A percentile compares a stretch with the other conserved stretches of the same genome.
phyloP scores from a whole-genome alignment of 2,888 invertebrate species.

The Cryptocephalus primarius region DNA sequence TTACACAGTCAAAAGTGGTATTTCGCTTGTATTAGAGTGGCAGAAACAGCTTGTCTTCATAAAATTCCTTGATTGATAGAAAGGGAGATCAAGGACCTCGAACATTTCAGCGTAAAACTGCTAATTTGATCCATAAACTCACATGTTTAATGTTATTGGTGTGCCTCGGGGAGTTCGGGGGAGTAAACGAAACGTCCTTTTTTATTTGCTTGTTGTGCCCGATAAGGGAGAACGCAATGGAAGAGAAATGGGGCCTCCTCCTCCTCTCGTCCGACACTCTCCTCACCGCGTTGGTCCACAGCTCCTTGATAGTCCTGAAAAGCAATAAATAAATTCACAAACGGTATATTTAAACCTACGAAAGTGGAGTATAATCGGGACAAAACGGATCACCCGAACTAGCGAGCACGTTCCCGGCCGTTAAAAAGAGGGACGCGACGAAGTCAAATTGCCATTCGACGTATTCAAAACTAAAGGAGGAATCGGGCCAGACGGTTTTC shows the following conservation, averaged over 20 bases:
- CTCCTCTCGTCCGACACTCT: conserved; percentile 25
- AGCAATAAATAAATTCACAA: conserved; percentile 3
- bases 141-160: conserved; percentile 16
- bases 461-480: neutral
- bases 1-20: no score
- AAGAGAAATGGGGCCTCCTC: conserved; percentile 23
- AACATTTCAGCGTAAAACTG: no score
- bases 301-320: conserved; percentile 12
- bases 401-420: no score
- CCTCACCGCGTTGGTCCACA: conserved; percentile 29
- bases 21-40: no score
- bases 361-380: neutral
- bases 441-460: no score
- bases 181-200: conserved; percentile 18
- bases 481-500: neutral
- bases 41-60: no score
- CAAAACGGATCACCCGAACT: neutral
- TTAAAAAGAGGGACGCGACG: no score
- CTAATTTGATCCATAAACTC: conserved; percentile 5
- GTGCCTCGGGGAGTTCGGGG: conserved; percentile 18
- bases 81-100: no score
- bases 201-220: conserved; percentile 21
- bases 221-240: conserved; percentile 25
- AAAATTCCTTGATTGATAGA: no score
- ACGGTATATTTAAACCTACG: conserved; percentile 1